Conservation (phyloP, 2,888 invertebrate species). For the Helobdella robusta region DNA sequence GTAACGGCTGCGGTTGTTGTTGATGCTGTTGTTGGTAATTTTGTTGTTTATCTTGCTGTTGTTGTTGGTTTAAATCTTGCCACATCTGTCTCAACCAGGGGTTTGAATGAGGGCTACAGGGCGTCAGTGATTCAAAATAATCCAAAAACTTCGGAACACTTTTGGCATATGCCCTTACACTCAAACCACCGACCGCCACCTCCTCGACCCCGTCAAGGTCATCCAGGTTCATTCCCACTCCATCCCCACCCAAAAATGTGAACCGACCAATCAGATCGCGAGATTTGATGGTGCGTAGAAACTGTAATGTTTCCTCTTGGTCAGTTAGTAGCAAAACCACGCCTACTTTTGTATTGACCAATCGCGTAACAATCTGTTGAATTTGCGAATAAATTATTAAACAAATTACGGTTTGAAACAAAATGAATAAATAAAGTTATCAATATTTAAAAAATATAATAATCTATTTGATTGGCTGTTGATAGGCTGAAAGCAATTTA, state of each 20-base stretch:
- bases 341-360: constrained; percentile 31
- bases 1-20: no score
- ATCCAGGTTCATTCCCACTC: constrained; percentile 35
- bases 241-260: constrained; percentile 43
- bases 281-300: constrained; percentile 36
- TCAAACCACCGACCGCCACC: constrained; percentile 36
- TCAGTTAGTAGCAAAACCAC: constrained; percentile 42
- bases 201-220: constrained; percentile 35
- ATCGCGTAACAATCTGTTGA: background rate
- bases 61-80: constrained; percentile 31
- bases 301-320: constrained; percentile 36
- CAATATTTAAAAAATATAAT: no score
- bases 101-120: constrained; percentile 32
- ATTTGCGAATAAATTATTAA: no score
- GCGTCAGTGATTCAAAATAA: constrained; percentile 37
- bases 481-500: no score
- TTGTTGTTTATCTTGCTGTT: no score
- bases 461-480: no score
- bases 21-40: no score
- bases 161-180: constrained; percentile 30
- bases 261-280: constrained; percentile 37
- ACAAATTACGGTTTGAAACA: no score
- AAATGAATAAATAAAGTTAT: no score
- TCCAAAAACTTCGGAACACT: constrained; percentile 31
- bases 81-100: constrained; percentile 42